Percentiles rank a stretch among this genome's conserved stretches.
These are phyloP conservation scores for Boleophthalmus pectinirostris DNA, from an alignment of 2,113 vertebrate species.

Conservation along the genomic window DNA sequence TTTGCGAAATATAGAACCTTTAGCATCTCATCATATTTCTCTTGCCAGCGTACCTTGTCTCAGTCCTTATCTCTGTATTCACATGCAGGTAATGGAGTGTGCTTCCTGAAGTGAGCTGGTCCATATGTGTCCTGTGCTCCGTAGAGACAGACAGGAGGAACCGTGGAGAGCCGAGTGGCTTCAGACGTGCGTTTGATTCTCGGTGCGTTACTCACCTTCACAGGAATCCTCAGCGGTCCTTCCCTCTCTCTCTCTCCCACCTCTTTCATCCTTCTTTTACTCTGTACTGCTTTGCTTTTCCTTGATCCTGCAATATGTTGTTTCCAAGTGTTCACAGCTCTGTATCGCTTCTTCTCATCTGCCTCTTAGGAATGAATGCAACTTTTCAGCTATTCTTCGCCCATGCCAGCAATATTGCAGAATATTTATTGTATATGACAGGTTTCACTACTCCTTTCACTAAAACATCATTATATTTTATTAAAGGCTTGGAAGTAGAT, in stretches of 20 bases:
- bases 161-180: constrained; percentile 20
- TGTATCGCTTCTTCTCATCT: constrained; percentile 25
- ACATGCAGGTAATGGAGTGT: constrained; percentile 10
- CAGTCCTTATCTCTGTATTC: constrained; percentile 1
- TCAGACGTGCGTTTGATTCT: constrained; percentile 28
- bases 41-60: not conserved
- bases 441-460: no score
- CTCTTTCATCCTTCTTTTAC: constrained; percentile 7
- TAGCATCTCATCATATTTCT: not conserved
- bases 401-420: not conserved
- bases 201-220: constrained; percentile 40
- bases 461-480: no score
- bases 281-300: constrained; percentile 25
- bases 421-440: not conserved
- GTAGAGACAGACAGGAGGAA: constrained; percentile 22
- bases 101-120: constrained; percentile 5
- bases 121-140: constrained; percentile 15
- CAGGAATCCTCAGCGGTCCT: constrained; percentile 21
- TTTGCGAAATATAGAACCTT: not conserved
- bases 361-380: constrained; percentile 18
- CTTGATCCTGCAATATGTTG: constrained; percentile 41
- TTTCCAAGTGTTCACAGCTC: constrained; percentile 17
- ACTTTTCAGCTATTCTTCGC: not conserved
- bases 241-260: constrained; percentile 26
- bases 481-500: no score